Percentiles rank a stretch among this genome's conserved stretches.
Evolutionary conservation across 2,113 vertebrate genomes (phyloP).

Genomic region (Pollimyrus isidori): DNA sequence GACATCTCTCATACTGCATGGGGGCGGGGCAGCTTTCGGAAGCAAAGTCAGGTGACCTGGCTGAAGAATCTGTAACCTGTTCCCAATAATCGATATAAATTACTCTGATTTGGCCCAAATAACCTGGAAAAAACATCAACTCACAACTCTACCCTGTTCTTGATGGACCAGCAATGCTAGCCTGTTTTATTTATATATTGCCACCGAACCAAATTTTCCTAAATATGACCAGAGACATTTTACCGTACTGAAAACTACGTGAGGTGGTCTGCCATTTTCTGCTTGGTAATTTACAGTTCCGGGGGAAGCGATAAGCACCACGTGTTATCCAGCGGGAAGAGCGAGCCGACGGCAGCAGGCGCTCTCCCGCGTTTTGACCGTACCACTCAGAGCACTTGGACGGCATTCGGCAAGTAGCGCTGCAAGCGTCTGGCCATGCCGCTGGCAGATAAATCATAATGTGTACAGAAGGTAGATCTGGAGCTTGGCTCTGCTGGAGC

Average conservation of each 20-base stretch:
- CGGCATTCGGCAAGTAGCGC: neutral
- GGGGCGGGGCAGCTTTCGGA: neutral
- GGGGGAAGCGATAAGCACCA: neutral
- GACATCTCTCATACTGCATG: neutral
- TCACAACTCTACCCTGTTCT: neutral
- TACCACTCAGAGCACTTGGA: neutral
- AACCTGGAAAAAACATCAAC: neutral
- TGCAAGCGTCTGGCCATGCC: neutral
- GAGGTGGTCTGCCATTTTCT: neutral
- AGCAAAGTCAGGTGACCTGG: neutral
- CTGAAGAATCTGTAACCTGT: neutral
- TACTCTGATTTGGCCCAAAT: neutral
- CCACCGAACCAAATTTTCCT: neutral
- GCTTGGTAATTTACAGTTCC: neutral
- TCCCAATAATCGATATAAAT: neutral
- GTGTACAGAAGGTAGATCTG: constrained; percentile 7
- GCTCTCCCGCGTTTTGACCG: neutral
- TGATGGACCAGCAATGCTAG: neutral
- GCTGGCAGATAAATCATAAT: neutral
- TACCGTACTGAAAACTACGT: neutral
- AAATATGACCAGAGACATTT: neutral
- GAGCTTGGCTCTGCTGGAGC: neutral
- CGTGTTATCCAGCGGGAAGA: neutral
- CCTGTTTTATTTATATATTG: neutral
- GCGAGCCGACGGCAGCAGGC: neutral